Evolutionary conservation across 1,140 invertebrate genomes (phyloP).

Genomic region (Drosophila murphyi): DNA sequence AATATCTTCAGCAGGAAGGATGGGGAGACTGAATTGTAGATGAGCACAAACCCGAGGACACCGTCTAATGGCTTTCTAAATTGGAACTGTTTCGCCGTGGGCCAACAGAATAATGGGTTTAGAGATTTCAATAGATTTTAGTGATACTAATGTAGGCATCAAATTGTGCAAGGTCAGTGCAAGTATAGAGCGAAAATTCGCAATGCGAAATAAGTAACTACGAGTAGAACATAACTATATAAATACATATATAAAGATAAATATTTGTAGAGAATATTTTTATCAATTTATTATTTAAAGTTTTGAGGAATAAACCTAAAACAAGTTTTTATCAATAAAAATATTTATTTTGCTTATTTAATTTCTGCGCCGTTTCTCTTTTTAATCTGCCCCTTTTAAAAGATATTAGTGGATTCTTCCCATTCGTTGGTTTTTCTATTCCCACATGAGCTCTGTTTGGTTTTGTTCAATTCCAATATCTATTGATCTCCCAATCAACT

Average conservation of each 20-base stretch:
- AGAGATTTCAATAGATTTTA: neutral
- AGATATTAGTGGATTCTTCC: neutral
- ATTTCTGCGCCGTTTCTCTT: neutral
- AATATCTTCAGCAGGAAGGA: neutral
- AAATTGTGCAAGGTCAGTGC: neutral
- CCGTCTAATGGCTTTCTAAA: conserved; percentile 55
- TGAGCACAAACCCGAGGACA: neutral
- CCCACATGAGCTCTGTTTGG: neutral
- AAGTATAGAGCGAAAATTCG: neutral
- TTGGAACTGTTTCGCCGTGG: conserved; percentile 40
- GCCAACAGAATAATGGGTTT: conserved; percentile 17
- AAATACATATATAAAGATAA: no score
- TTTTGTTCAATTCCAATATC: conserved; percentile 48
- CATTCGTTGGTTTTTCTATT: conserved; percentile 31
- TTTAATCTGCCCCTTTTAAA: neutral
- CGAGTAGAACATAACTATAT: no score
- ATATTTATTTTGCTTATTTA: neutral
- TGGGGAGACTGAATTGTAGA: neutral
- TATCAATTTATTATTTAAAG: no score
- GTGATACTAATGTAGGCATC: neutral
- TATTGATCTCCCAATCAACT: conserved; percentile 75
- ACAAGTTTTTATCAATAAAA: no score
- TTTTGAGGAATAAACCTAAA: no score
- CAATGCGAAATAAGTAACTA: no score
- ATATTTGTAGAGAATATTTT: no score